These are phyloP conservation scores for Naja naja DNA, from an alignment of 2,113 vertebrate species.

Conservation along the genomic window DNA sequence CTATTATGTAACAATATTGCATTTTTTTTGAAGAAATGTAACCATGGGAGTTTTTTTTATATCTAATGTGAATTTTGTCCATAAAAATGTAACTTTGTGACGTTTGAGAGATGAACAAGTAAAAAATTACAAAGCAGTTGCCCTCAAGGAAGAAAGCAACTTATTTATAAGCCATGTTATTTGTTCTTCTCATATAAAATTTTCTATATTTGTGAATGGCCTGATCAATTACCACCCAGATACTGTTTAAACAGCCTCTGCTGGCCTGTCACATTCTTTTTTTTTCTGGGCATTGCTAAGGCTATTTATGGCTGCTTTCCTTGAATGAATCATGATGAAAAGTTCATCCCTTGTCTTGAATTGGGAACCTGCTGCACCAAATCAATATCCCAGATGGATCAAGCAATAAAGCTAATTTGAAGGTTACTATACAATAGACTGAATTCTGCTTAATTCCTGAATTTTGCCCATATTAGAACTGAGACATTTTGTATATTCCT, in stretches of 20 bases:
- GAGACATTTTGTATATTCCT: neutral
- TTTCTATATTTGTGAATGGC: neutral
- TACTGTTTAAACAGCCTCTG: too few relatives aligned
- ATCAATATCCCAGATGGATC: neutral
- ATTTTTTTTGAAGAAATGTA: neutral
- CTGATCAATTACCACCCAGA: neutral
- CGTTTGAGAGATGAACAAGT: neutral
- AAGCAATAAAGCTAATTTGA: neutral
- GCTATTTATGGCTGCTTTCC: neutral
- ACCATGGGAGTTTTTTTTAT: neutral
- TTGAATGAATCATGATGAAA: neutral
- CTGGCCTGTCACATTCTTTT: neutral
- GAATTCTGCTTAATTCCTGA: neutral
- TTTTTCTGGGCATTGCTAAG: neutral
- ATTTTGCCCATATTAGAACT: neutral
- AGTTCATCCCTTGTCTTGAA: neutral
- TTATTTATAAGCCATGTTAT: neutral
- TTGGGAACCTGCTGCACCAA: neutral
- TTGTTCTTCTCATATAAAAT: neutral
- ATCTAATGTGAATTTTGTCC: neutral
- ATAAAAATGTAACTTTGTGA: neutral
- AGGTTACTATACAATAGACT: neutral
- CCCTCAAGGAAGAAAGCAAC: too few relatives aligned
- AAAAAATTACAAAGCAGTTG: neutral
- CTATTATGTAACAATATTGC: neutral